Percentiles rank a stretch among this genome's conserved stretches.
These are phyloP conservation scores for Falco cherrug DNA, from an alignment of 2,797 vertebrate species.

Conservation along the genomic window DNA sequence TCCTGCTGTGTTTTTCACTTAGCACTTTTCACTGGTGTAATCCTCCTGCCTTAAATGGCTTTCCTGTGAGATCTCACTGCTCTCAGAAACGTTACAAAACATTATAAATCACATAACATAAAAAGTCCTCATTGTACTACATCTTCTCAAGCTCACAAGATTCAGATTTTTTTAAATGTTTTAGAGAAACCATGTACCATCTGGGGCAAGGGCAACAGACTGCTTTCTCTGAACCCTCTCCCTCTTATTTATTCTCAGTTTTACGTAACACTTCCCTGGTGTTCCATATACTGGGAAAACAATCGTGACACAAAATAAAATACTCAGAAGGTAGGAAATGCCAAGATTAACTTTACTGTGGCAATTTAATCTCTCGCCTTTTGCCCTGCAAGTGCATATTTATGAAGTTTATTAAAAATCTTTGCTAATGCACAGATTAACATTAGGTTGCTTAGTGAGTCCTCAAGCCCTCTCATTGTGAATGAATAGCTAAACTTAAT, in stretches of 20 bases:
- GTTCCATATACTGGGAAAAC: constrained; percentile 27
- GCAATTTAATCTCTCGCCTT: background rate
- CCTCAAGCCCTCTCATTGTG: background rate
- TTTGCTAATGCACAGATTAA: constrained; percentile 4
- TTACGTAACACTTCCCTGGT: background rate
- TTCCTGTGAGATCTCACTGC: constrained; percentile 28
- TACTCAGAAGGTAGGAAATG: background rate
- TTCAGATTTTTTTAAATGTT: background rate
- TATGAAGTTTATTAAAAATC: background rate
- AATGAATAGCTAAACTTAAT: constrained; percentile 23
- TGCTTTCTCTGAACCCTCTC: constrained; percentile 37
- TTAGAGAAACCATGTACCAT: background rate
- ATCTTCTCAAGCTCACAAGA: background rate
- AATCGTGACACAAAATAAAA: background rate
- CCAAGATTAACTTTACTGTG: background rate
- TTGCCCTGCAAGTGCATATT: background rate
- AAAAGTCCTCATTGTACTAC: background rate
- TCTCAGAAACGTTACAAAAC: background rate
- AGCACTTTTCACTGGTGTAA: background rate
- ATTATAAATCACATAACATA: background rate
- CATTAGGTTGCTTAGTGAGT: background rate
- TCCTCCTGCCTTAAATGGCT: background rate
- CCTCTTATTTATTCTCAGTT: constrained; percentile 32
- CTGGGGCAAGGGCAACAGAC: background rate
- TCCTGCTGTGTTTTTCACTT: constrained; percentile 7